phyloP scores from a whole-genome alignment of 2,888 invertebrate genomes.

The Meteorus cinctellus region DNA sequence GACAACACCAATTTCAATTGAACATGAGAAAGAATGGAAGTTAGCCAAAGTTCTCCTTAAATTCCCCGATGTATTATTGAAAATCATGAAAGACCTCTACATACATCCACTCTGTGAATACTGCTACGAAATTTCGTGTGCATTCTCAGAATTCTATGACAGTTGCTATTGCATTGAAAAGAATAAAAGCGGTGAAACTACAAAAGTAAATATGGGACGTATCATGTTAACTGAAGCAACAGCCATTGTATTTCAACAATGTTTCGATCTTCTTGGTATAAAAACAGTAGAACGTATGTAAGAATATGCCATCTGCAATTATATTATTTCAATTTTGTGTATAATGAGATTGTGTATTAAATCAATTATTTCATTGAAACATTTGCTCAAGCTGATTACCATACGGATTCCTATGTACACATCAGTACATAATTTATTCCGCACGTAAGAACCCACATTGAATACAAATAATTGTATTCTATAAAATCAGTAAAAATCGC shows the following conservation, averaged over 20 bases:
- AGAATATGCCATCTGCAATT: constrained; percentile 51
- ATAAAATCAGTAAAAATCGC: background rate
- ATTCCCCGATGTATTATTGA: constrained; percentile 90
- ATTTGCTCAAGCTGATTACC: background rate
- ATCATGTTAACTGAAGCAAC: constrained; percentile 95
- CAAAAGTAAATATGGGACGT: constrained; percentile 89
- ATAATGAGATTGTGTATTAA: background rate
- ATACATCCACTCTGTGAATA: constrained; percentile 95
- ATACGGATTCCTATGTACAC: background rate
- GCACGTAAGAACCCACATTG: too few species aligned
- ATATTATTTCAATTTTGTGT: constrained; percentile 13
- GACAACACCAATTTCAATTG: constrained; percentile 79
- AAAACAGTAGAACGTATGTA: constrained; percentile 95
- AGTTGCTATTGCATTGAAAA: constrained; percentile 98
- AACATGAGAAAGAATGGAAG: constrained; percentile 96
- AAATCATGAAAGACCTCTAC: constrained; percentile 86
- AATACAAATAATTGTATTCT: too few species aligned
- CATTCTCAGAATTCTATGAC: constrained; percentile 98
- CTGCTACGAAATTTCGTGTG: constrained; percentile 93
- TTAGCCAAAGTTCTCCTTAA: constrained; percentile 89
- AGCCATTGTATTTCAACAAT: constrained; percentile 88
- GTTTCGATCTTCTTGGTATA: constrained; percentile 93
- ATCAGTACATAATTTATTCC: background rate
- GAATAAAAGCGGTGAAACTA: constrained; percentile 85
- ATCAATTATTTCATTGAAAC: background rate